Evolutionary conservation across 1,140 invertebrate genomes (phyloP), one percentile per base, ranked within the genome.

Genomic region (Philotrypesis tridentata): DNA sequence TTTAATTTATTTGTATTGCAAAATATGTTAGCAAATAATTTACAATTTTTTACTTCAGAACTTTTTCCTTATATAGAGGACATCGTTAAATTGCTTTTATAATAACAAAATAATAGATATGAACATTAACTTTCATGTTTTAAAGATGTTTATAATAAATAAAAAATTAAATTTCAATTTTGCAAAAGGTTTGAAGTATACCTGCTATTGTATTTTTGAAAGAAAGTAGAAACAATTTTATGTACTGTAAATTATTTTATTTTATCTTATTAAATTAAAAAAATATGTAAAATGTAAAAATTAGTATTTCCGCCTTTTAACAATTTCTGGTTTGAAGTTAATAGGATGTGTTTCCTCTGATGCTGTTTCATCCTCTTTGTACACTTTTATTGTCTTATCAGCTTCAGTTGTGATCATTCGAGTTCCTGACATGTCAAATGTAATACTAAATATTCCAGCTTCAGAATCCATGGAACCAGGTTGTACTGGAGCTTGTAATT

Each of bases 391-490:
- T 0, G 98, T 99, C 93, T 99, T 99, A 91, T 99, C 99, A 8
- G 98, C 98, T 92, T 99, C 99, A 7, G 97, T 97, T 1, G 98
- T 99, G 76, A 99, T 97, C 67, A 99, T 94, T 77, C 99, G 93
- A 17, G 95, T 96, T 60, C 98, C 98, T 79, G 97, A 98, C 79
- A 97, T 95, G 90, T 99, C 99, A 92, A 97, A 99, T 5, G 94
- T 95, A 93, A 99, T 96, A 71, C 98, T 95, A 92, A 99, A 99
- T 83, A 99, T 97, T 70, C 98, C 99, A 40, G 97, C 96, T 92
- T 99, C 98, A 73, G 97, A 99, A 90, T 99, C 99, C 95, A 99
- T 99, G 3, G 98, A 99, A n/a, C 98, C 99, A 1, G 99, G 98
- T 91, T 99, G 98, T 2, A 98, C 97, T 17, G 96, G 95, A 1